Base-by-base conservation (phyloP, 1,140 invertebrate species). In the Anadara kagoshimensis region DNA sequence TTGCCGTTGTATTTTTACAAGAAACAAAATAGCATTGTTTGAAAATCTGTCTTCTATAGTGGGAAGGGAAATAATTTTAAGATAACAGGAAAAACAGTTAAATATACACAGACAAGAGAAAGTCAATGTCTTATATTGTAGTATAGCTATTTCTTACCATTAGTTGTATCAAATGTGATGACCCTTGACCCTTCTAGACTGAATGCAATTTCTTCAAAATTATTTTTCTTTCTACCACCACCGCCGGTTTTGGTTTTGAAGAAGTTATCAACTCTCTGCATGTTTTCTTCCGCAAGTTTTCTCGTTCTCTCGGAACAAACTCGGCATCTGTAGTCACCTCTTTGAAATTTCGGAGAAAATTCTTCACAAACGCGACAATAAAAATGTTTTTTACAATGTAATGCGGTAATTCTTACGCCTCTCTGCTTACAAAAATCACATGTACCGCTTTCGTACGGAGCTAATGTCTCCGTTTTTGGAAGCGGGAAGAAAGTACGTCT, bases 401-500 rank as follows among this genome's bases (percentile, higher is more conserved):
- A 61, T 36, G 71, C 49, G 53, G 54, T 51, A 18, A 73, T 59
- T 22, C 51, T 59, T 24, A 73, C 57, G 3, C 51, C 43, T 8
- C 54, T 44, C 47, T 73, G 71, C 10, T 73, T 59, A 20, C 71
- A 73, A 45, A 73, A 73, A 53, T 73, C 71, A 62, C 71, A 73
- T 7, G 12, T 62, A 44, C 65, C 64, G 18, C 53, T n/a, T 29
- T 73, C 47, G 62, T 56, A 45, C 1, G 41, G 5, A 45, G 58
- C 20, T 20, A 7, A 3, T 36, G 29, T 36, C 29, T 36, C 29
- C 7, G 29, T 36, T 36, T 36, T 36, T 36, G 29, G 29, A 36
- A 36, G 29, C 29, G 29, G 29, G 7, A 36, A 36, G 29, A 36
- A 36, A 36, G 29, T 36, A 3, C 29, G 2, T 36, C 29, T 36